Evolutionary conservation across 2,888 invertebrate genomes (phyloP), one percentile per base, ranked within the genome.

Genomic region (Stenodema calcarata): DNA sequence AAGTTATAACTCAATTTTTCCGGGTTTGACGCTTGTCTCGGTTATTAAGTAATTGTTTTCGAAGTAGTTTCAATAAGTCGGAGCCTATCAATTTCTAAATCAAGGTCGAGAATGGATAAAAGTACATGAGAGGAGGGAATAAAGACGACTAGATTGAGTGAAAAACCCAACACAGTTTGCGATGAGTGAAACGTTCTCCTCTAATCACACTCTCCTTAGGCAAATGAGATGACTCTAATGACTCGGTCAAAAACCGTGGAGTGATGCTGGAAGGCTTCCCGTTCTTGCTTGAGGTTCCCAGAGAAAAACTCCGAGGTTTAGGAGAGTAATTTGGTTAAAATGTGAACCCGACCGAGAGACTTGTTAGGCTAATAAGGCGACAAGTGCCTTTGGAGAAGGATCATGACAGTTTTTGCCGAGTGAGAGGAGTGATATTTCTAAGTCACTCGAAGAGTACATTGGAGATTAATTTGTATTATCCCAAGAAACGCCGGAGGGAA

Each of bases 191-290:
- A 44, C 69, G 12, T 69, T 42, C 42, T 30, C n/a, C 1, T 18
- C 69, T 82, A 82, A 82, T 82, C 82, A 82, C 69, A 69, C 82
- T 62, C 82, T 82, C 69, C 69, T 82, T 82, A 82, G 62, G 82
- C 82, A 82, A 82, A 82, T 82, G 82, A 82, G 82, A 82, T 69
- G 82, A 41, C 82, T 82, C 82, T 82, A 82, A 82, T 82, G 82
- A 82, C 82, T 78, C 47, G 18, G 23, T 42, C 82, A 69, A 82
- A 82, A 82, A 82, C 82, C 82, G 30, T 41, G 41, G 82, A 78
- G 18, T 35, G 75, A 76, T 41, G 69, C 69, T 23, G 69, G 69
- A 69, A 69, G 50, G 69, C 82, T 69, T 82, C 70, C 82, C 6
- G 42, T 82, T 82, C 69, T 82, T 62, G 62, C 82, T 62, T 69